Conservation (phyloP, 2,797 vertebrate species). For the Parauchenoglanis ngamensis region DNA sequence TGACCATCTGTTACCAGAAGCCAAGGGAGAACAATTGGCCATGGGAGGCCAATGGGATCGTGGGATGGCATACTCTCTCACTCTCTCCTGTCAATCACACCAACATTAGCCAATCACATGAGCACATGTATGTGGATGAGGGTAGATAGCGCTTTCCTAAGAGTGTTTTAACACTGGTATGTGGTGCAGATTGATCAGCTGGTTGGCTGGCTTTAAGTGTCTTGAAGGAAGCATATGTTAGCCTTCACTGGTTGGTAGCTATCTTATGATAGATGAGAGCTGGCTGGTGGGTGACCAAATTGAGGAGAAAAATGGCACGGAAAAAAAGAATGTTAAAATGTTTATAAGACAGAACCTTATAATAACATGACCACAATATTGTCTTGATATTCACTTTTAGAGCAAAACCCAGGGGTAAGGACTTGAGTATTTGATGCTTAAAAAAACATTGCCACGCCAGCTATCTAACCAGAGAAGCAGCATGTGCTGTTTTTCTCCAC, state of each 20-base stretch:
- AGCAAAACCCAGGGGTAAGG: neutral
- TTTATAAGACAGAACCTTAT: neutral
- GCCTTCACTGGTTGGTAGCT: neutral
- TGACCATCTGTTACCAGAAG: neutral
- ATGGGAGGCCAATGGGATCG: neutral
- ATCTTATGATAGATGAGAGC: neutral
- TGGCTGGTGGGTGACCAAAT: neutral
- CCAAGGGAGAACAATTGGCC: neutral
- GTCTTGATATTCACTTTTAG: neutral
- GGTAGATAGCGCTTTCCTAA: neutral
- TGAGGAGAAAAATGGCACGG: neutral
- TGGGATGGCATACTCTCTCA: neutral
- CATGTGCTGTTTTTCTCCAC: slow-evolving; percentile 19
- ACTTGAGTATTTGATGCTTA: neutral
- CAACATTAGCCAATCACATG: neutral
- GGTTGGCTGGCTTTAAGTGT: neutral
- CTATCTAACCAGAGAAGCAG: slow-evolving; percentile 7
- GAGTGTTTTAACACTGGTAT: no score
- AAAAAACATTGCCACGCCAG: neutral
- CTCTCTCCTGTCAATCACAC: neutral
- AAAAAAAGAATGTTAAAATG: neutral
- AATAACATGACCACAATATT: neutral
- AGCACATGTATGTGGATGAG: neutral
- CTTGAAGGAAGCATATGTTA: neutral
- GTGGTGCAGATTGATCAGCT: neutral